phyloP scores from a whole-genome alignment of 1,140 invertebrate genomes.

The Oryzaephilus surinamensis region DNA sequence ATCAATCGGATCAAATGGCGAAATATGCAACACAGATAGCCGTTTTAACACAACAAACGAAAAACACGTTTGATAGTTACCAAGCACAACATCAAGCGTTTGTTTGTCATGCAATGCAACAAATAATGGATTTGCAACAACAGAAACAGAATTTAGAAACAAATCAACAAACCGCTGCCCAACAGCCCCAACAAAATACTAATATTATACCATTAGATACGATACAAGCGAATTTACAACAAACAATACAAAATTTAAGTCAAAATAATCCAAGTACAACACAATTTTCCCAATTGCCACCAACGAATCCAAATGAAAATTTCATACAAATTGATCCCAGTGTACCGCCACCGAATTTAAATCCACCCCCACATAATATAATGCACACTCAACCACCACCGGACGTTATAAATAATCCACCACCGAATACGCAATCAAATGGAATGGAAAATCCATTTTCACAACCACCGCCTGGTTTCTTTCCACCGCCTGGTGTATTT shows the following conservation, averaged over 20 bases:
- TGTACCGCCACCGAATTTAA: slow-evolving; percentile 14
- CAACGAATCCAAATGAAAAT: slow-evolving; percentile 2
- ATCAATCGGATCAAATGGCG: slow-evolving; percentile 70
- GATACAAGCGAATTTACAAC: slow-evolving; percentile 25
- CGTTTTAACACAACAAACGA: slow-evolving; percentile 43
- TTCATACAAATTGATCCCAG: slow-evolving; percentile 11
- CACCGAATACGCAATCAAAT: slow-evolving; percentile 2
- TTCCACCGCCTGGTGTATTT: slow-evolving; percentile 41
- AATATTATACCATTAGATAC: slow-evolving; percentile 25
- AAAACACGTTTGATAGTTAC: slow-evolving; percentile 44
- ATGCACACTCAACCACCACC: slow-evolving; percentile 19
- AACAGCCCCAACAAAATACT: slow-evolving; percentile 14
- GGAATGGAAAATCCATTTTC: slow-evolving; percentile 36
- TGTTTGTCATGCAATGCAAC: slow-evolving; percentile 78
- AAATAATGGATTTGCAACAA: slow-evolving; percentile 74
- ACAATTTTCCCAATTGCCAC: slow-evolving; percentile 9
- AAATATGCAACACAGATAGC: slow-evolving; percentile 63
- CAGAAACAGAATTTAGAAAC: slow-evolving; percentile 66
- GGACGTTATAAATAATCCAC: not conserved
- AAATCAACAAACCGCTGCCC: slow-evolving; percentile 38
- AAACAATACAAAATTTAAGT: slow-evolving; percentile 24
- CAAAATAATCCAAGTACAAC: slow-evolving; percentile 16
- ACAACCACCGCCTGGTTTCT: slow-evolving; percentile 47
- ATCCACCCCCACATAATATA: slow-evolving; percentile 17
- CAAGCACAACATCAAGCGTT: slow-evolving; percentile 94